Evolutionary conservation across 1,140 invertebrate species (phyloP), one percentile per base, ranked within the genome.

Genomic region (Drosophila kepulauana): DNA sequence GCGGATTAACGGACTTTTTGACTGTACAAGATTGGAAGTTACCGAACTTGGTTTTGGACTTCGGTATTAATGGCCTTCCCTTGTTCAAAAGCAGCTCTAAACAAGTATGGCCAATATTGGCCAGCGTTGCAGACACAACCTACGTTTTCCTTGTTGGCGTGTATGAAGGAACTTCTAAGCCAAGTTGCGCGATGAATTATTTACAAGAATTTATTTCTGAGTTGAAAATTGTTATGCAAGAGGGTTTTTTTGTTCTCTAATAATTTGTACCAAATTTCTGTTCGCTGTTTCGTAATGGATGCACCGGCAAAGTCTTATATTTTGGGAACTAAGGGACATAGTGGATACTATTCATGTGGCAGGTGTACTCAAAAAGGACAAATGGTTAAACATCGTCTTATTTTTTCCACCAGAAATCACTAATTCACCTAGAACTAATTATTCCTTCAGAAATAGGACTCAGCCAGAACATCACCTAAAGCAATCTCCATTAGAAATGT

Each of bases 381-480:
- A 45, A 51, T 59, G 13, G 5, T 58, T 28, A 69, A 75, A 20
- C 51, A 70, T 46, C 62, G 62, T 56, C 57, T 67, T 38, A n/a
- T 74, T 78, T 78, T n/a, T 74, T 38, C 67, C 70, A 45, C 28
- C 54, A 62, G 43, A 43, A 61, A 11, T 1, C 1, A 46, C 64
- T 11, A 5, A 6, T 51, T 16, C 33, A 1, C 4, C 16, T 38
- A 78, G 56, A 65, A 69, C 35, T n/a, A 78, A 74, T 25, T 25
- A 25, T 25, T 4, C 20, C 20, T 25, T 25, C 2, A 25, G 20
- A 25, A 25, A 25, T 25, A 46, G 52, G 15, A 15, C 45, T 30
- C 70, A 78, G 61, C 61, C 54, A 13, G 59, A 78, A 65, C 75
- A 74, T 54, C 70, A 78, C 15, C 15, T 67, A 45, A 68, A 49